phyloP scores from a whole-genome alignment of 2,797 vertebrate genomes.

The Pelobates cultripes region DNA sequence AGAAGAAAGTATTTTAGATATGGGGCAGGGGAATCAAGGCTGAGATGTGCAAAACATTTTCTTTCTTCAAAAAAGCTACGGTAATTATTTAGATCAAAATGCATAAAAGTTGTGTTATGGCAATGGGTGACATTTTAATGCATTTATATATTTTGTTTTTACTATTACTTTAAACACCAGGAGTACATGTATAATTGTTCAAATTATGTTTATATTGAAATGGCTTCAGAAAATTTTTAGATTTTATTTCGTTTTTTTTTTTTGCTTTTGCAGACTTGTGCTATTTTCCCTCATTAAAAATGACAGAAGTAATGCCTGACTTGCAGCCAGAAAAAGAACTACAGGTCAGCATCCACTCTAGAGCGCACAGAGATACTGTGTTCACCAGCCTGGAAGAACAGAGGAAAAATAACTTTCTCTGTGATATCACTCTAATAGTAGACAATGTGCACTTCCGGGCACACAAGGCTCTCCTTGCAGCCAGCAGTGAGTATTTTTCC shows the following conservation, averaged over 20 bases:
- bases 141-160: no score
- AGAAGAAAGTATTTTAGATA: no score
- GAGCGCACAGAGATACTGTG: slow-evolving; percentile 82
- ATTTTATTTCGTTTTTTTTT: neutral
- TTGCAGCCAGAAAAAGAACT: slow-evolving; percentile 59
- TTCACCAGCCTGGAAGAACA: slow-evolving; percentile 84
- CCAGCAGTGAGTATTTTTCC: slow-evolving; percentile 93
- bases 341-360: slow-evolving; percentile 76
- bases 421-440: slow-evolving; percentile 92
- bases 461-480: slow-evolving; percentile 91
- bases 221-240: neutral
- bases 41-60: no score
- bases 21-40: no score
- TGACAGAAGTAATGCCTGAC: slow-evolving; percentile 68
- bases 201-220: no score
- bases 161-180: no score
- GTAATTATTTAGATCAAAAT: no score
- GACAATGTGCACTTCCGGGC: slow-evolving; percentile 89
- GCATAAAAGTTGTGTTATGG: no score
- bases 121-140: no score
- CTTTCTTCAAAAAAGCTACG: no score
- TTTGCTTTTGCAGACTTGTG: slow-evolving; percentile 32
- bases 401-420: slow-evolving; percentile 85
- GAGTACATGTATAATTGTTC: no score
- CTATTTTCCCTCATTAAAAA: slow-evolving; percentile 61